Evolutionary conservation across 1,140 invertebrate genomes (phyloP).

Genomic region (Camponotus pennsylvanicus): DNA sequence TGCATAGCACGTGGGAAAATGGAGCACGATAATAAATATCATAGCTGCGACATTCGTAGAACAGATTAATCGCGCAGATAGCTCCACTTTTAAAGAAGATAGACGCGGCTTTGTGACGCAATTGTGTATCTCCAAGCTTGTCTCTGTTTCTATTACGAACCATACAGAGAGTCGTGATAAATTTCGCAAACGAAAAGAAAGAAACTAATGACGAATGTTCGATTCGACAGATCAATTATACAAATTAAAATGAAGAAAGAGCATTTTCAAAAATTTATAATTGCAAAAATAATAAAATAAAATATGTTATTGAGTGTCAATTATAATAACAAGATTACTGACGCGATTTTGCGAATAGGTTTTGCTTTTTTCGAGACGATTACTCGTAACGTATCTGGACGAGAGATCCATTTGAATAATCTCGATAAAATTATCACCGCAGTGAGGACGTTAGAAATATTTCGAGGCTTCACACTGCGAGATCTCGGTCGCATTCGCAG

Average conservation of each 20-base stretch:
- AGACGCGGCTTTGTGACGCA: constrained; percentile 22
- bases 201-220: neutral
- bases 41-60: constrained; percentile 45
- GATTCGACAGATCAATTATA: neutral
- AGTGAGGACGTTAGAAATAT: constrained; percentile 21
- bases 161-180: neutral
- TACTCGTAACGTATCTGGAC: neutral
- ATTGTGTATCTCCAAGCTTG: constrained; percentile 17
- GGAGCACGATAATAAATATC: constrained; percentile 57
- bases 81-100: constrained; percentile 56
- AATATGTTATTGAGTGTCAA: neutral
- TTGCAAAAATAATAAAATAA: neutral
- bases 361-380: neutral
- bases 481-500: constrained; percentile 2
- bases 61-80: constrained; percentile 56
- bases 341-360: neutral
- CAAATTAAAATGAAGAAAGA: neutral
- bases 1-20: constrained; percentile 36
- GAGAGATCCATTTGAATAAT: neutral
- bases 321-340: neutral
- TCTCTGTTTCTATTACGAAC: constrained; percentile 18
- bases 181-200: neutral
- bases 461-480: neutral
- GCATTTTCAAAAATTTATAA: neutral
- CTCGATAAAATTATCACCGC: constrained; percentile 7